Evolutionary conservation across 1,140 invertebrate species (phyloP), one percentile per base, ranked within the genome.

Genomic region (Apis cerana): DNA sequence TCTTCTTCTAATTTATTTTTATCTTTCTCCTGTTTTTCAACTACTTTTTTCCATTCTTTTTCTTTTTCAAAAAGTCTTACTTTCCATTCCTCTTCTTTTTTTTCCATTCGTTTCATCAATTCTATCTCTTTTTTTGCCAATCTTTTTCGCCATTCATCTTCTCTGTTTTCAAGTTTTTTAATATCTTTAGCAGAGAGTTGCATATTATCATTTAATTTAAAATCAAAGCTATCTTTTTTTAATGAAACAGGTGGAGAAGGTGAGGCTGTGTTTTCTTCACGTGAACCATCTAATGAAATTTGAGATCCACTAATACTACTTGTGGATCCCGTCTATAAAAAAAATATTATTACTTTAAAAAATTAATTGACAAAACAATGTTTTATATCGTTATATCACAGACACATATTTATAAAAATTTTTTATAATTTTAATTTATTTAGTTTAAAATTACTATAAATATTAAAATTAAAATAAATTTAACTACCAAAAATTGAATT

Each of bases 1-100:
- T 96, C 95, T 78, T 96, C 95, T 86, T 96, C 95, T 71, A 96
- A 85, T 79, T 93, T 94, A 15, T 90, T 88, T 65, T 96, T 93
- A 11, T 94, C 94, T 82, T 95, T 95, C 72, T 94, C 95, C 50
- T 96, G 93, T 76, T 95, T 95, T 59, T 94, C 94, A n/a, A 95
- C 85, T 61, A 95, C 91, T 86, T 95, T 95, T 74, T 95, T 95
- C 94, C 96, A 96, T 89, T 97, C 96, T 83, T 95, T 94, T 86
- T 96, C 96, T 91, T 96, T 96, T 77, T 96, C 95, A 54, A 91
- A 85, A 33, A 95, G 84, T 75, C 91, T 93, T 43, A 94, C 92
- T 77, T 91, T 93, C 90, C 93, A 94, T 67, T 95, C 94, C 58
- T 95, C 93, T 50, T 95, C 94, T 52, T 93, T 93, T 56, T 94